phyloP scores from a whole-genome alignment of 1,140 invertebrate genomes.

The Scaptomyza graminum region DNA sequence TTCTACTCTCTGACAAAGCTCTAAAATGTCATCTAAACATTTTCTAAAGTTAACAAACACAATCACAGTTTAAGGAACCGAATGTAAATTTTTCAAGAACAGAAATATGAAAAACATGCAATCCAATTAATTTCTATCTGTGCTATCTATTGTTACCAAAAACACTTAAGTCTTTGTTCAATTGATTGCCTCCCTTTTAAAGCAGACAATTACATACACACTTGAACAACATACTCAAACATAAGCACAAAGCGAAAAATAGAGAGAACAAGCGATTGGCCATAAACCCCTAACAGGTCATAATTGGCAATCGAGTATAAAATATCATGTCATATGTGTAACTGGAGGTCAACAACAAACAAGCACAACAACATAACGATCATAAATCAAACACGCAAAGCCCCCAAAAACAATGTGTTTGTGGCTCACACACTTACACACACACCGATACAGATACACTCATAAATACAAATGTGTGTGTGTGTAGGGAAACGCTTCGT shows the following conservation, averaged over 20 bases:
- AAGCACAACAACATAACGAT: slow-evolving; percentile 37
- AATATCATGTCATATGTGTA: slow-evolving; percentile 62
- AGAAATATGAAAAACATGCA: slow-evolving; percentile 16
- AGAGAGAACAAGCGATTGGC: slow-evolving; percentile 30
- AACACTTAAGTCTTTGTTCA: slow-evolving; percentile 45
- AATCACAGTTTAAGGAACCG: background rate
- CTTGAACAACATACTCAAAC: background rate
- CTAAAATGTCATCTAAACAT: too few relatives aligned
- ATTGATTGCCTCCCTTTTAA: slow-evolving; percentile 38
- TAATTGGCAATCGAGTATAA: slow-evolving; percentile 78
- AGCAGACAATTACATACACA: slow-evolving; percentile 34
- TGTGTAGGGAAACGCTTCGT: slow-evolving; percentile 65
- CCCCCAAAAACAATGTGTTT: slow-evolving; percentile 49
- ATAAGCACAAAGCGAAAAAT: background rate
- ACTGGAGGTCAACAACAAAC: slow-evolving; percentile 33
- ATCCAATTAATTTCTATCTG: slow-evolving; percentile 34
- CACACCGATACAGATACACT: slow-evolving; percentile 1
- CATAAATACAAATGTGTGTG: slow-evolving; percentile 16
- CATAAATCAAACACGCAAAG: slow-evolving; percentile 70
- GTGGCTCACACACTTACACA: slow-evolving; percentile 46
- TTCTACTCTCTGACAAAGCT: too few relatives aligned
- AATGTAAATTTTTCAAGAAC: background rate
- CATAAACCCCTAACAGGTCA: slow-evolving; percentile 70
- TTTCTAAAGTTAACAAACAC: too few relatives aligned
- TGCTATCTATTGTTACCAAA: slow-evolving; percentile 7